Conservation (phyloP, 2,113 vertebrate genomes). For the Phalacrocorax pelagicus region DNA sequence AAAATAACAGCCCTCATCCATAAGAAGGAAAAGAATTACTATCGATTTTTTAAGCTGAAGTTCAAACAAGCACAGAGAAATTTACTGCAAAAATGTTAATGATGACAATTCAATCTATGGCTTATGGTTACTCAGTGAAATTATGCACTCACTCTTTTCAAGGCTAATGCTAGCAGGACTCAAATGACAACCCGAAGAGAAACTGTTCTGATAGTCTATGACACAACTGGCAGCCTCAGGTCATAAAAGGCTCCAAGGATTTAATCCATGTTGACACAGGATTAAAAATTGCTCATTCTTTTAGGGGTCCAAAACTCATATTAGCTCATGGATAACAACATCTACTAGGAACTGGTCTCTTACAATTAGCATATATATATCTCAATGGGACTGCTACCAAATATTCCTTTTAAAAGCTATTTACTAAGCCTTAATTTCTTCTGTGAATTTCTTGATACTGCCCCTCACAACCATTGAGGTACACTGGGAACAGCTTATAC, state of each 20-base stretch:
- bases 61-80: slow-evolving; percentile 18
- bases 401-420: neutral
- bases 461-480: neutral
- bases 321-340: neutral
- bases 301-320: neutral
- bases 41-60: neutral
- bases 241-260: neutral
- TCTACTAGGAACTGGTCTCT: neutral
- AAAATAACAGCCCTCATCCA: neutral
- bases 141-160: neutral
- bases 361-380: neutral
- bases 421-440: neutral
- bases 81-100: slow-evolving; percentile 20
- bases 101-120: neutral
- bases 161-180: neutral
- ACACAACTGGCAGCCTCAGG: neutral
- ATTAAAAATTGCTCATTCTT: slow-evolving; percentile 1
- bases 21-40: neutral
- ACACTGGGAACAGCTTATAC: neutral
- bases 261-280: neutral
- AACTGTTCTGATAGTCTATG: neutral
- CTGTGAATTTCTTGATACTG: neutral
- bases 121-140: neutral
- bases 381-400: neutral
- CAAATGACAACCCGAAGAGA: neutral